A percentile compares a stretch with the other conserved stretches of the same genome.
phyloP scores from a whole-genome alignment of 1,140 invertebrate genomes.

The Camponotus floridanus region DNA sequence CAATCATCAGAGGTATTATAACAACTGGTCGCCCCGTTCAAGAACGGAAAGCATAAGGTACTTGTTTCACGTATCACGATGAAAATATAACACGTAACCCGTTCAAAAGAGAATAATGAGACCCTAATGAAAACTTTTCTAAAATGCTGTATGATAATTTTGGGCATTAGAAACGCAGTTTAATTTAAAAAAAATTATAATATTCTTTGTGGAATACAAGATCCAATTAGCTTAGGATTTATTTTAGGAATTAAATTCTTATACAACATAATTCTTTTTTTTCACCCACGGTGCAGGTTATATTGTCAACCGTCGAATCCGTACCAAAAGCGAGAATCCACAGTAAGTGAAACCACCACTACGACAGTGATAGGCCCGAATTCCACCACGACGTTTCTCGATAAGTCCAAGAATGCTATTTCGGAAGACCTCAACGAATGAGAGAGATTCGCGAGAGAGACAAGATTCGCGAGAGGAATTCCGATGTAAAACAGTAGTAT shows the following conservation, averaged over 20 bases:
- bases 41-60: constrained; percentile 94
- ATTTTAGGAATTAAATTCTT: neutral
- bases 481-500: neutral
- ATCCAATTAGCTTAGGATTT: neutral
- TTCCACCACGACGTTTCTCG: constrained; percentile 80
- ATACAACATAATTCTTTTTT: neutral
- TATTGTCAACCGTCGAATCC: constrained; percentile 88
- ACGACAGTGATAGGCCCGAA: constrained; percentile 88
- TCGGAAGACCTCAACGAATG: constrained; percentile 76
- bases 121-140: neutral
- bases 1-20: constrained; percentile 88
- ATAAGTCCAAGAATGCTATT: constrained; percentile 80
- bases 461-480: constrained; percentile 1
- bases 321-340: constrained; percentile 89
- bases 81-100: neutral
- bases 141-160: neutral
- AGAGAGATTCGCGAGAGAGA: constrained; percentile 11
- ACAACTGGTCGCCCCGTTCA: constrained; percentile 92
- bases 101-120: neutral
- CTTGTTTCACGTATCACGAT: constrained; percentile 11
- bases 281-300: constrained; percentile 85
- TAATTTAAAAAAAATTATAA: neutral
- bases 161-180: neutral
- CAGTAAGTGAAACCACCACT: constrained; percentile 90
- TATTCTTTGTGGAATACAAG: neutral